phyloP scores from a whole-genome alignment of 92 coral and sea anemone genomes.

The Epizoanthus ramosus region DNA sequence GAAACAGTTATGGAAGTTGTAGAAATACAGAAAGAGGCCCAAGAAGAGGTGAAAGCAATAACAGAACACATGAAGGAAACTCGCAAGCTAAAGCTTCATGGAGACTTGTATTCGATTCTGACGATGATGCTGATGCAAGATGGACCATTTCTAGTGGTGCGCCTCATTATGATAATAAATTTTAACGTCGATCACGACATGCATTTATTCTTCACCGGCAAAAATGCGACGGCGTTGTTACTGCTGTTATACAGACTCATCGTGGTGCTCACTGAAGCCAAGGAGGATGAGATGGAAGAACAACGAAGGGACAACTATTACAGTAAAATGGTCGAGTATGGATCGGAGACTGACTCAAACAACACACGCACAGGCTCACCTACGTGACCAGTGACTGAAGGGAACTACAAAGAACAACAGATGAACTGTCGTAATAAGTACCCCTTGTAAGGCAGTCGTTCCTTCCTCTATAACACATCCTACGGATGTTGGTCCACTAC shows the following conservation, averaged over 20 bases:
- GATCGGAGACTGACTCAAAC: slow-evolving; percentile 23
- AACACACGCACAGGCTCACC: slow-evolving; percentile 21
- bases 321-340: slow-evolving; percentile 22
- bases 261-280: slow-evolving; percentile 69
- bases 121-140: slow-evolving; percentile 96
- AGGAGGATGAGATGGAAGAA: slow-evolving; percentile 65
- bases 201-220: slow-evolving; percentile 94
- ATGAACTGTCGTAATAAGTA: too few relatives aligned
- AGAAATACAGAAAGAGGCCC: slow-evolving; percentile 70
- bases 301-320: slow-evolving; percentile 41
- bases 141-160: slow-evolving; percentile 90
- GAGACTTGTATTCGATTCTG: slow-evolving; percentile 90
- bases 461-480: too few relatives aligned
- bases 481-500: too few relatives aligned
- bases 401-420: too few relatives aligned
- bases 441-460: too few relatives aligned
- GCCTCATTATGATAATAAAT: slow-evolving; percentile 73
- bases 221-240: slow-evolving; percentile 87
- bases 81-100: slow-evolving; percentile 84
- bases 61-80: slow-evolving; percentile 80
- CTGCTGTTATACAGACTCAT: slow-evolving; percentile 82
- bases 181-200: slow-evolving; percentile 74
- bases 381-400: not conserved
- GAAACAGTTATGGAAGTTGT: slow-evolving; percentile 84
- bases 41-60: slow-evolving; percentile 78